Percentiles rank a stretch among this genome's conserved stretches.
Evolutionary conservation across 2,797 vertebrate species (phyloP).

Genomic region (Phoeniculus purpureus): DNA sequence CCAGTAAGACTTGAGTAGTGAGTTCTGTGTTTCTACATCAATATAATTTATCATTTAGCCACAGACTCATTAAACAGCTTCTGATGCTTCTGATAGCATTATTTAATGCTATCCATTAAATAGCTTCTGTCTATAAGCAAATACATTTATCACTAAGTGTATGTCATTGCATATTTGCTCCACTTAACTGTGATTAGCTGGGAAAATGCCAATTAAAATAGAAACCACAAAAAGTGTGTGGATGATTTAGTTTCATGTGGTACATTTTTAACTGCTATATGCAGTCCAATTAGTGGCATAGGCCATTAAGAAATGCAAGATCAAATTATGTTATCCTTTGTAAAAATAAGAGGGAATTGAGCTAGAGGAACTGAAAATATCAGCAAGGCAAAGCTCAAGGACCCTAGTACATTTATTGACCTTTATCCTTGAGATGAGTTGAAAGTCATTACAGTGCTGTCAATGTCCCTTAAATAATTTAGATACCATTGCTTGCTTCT

Average conservation of each 20-base stretch:
- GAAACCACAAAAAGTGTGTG: not conserved
- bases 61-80: not conserved
- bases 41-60: not conserved
- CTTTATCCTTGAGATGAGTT: conserved; percentile 29
- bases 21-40: not conserved
- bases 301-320: not conserved
- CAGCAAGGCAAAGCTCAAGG: conserved; percentile 30
- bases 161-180: not conserved
- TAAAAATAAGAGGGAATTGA: conserved; percentile 9
- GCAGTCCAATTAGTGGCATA: not conserved
- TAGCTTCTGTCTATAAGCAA: not conserved
- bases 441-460: not conserved
- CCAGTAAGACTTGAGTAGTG: not conserved
- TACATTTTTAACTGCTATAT: not conserved
- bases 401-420: conserved; percentile 32
- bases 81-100: too few relatives aligned
- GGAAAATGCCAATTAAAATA: not conserved
- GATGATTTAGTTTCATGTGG: not conserved
- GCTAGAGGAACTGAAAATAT: conserved; percentile 35
- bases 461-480: conserved; percentile 59
- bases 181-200: not conserved
- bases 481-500: conserved; percentile 12
- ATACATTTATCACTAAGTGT: not conserved
- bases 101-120: not conserved
- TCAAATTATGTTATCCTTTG: not conserved